A percentile compares a stretch with the other conserved stretches of the same genome.
Conservation (phyloP, 2,888 invertebrate genomes). For the Blastobasis lacticolella region DNA sequence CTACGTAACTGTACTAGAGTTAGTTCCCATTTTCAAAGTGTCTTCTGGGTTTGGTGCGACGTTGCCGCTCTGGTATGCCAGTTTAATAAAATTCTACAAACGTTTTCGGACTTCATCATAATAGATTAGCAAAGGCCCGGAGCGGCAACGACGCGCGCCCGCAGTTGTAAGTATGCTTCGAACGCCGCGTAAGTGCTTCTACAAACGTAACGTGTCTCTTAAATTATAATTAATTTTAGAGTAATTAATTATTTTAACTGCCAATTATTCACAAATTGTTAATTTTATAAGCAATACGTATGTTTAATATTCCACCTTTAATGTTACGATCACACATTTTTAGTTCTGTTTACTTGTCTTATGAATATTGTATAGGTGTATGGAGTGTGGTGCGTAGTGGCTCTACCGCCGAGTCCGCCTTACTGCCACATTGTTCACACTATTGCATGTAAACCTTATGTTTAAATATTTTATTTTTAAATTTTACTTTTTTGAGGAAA, state of each 20-base stretch:
- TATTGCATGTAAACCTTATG: conserved; percentile 61
- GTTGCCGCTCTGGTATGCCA: conserved; percentile 29
- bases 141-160: conserved; percentile 24
- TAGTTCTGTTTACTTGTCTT: conserved; percentile 50
- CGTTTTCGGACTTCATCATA: no score
- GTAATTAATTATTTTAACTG: conserved; percentile 46
- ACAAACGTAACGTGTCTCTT: conserved; percentile 49
- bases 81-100: no score
- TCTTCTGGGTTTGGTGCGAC: conserved; percentile 39
- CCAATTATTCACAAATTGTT: conserved; percentile 66
- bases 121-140: conserved; percentile 7
- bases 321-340: conserved; percentile 60
- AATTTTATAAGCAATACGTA: conserved; percentile 47
- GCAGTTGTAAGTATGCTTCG: conserved; percentile 62
- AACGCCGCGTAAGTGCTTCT: conserved; percentile 66
- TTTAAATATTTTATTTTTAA: conserved; percentile 72
- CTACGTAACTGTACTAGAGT: conserved; percentile 58
- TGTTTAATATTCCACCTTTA: conserved; percentile 48
- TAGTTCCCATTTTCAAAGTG: conserved; percentile 60
- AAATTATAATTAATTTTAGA: conserved; percentile 42
- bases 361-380: conserved; percentile 39
- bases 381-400: conserved; percentile 6
- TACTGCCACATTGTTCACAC: conserved; percentile 43
- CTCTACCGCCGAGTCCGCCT: neutral
- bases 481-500: conserved; percentile 73